phyloP scores from a whole-genome alignment of 2,113 vertebrate species.

The Melanerpes formicivorus region DNA sequence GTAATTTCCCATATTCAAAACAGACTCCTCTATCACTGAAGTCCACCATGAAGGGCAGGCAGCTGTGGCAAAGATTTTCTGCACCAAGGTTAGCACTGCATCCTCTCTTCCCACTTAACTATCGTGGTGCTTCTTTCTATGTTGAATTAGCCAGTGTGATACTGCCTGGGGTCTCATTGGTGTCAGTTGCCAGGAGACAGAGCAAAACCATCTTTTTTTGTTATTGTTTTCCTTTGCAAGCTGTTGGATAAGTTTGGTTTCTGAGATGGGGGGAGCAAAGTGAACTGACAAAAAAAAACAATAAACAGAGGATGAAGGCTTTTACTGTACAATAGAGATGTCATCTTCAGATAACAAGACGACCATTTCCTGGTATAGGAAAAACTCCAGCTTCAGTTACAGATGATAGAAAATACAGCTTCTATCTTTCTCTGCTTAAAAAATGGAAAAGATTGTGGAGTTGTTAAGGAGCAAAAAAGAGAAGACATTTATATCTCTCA shows the following conservation, averaged over 20 bases:
- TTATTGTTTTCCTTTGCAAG: not conserved
- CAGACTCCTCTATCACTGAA: not conserved
- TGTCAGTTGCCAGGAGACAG: not conserved
- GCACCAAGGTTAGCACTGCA: not conserved
- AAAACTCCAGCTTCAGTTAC: not conserved
- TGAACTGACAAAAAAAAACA: not conserved
- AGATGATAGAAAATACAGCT: not conserved
- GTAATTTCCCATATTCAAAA: not conserved
- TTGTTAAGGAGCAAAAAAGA: not conserved
- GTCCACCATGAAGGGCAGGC: not conserved
- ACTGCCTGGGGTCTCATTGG: not conserved
- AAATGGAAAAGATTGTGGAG: not conserved
- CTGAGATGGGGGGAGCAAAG: not conserved
- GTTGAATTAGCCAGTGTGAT: not conserved
- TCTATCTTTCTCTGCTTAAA: conserved; percentile 17
- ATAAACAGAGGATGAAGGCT: not conserved
- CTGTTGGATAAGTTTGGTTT: not conserved
- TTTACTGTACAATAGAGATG: not conserved
- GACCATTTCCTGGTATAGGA: not conserved
- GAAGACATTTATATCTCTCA: not conserved
- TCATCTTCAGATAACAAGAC: not conserved
- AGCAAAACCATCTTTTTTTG: not conserved
- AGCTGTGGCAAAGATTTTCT: not conserved
- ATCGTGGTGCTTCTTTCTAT: not conserved
- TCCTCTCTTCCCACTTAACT: not conserved